Percentiles rank a stretch among this genome's conserved stretches.
Evolutionary conservation across 2,888 invertebrate genomes (phyloP).

Genomic region (Melanotus villosus): DNA sequence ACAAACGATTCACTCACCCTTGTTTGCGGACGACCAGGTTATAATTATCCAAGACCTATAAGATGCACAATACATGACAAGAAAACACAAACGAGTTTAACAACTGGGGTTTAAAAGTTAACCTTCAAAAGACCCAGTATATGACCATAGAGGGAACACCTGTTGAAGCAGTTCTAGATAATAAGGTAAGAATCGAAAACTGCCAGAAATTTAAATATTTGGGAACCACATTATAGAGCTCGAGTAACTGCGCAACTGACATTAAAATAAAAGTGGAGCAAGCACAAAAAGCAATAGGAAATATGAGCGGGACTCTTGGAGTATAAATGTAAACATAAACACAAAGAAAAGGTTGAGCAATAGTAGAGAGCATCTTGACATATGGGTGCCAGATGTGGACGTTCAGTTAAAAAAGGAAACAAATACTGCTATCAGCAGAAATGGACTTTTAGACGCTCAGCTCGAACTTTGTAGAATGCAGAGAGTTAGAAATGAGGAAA

Average conservation of each 20-base stretch:
- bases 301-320: not conserved
- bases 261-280: conserved; percentile 2
- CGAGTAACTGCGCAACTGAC: not conserved
- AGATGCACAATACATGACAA: conserved; percentile 1
- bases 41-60: conserved; percentile 4
- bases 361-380: conserved; percentile 2
- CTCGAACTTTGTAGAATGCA: conserved; percentile 8
- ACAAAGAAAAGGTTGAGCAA: not conserved
- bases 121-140: not conserved
- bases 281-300: not conserved
- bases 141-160: not conserved
- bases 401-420: not conserved
- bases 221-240: conserved; percentile 2
- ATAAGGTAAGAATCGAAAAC: not conserved
- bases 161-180: not conserved
- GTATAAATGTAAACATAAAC: not conserved
- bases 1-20: not conserved
- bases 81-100: not conserved
- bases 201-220: not conserved
- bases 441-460: conserved; percentile 7
- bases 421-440: conserved; percentile 3
- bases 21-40: conserved; percentile 2
- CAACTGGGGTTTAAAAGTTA: conserved; percentile 3
- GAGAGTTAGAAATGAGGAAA: conserved; percentile 9
- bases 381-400: not conserved